Conservation (phyloP, 30 jellyfish, hydroid and myxozoan genomes). For the Catostylus mosaicus region DNA sequence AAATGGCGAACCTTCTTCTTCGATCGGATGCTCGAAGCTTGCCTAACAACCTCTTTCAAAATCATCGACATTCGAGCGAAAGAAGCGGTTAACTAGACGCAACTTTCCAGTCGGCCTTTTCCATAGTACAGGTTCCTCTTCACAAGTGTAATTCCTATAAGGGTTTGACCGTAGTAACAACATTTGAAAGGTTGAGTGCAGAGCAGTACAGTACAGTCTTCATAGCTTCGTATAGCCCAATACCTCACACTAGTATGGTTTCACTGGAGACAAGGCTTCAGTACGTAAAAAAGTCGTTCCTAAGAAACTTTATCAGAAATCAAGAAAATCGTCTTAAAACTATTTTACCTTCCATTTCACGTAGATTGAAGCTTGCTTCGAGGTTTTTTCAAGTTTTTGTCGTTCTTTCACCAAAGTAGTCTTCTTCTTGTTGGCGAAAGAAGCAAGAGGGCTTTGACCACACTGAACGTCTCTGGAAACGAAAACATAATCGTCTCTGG, state of each 20-base stretch:
- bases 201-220: slow-evolving; percentile 35
- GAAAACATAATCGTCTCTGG: slow-evolving; percentile 49
- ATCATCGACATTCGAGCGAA: background rate
- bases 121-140: slow-evolving; percentile 28
- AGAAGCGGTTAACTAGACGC: slow-evolving; percentile 5
- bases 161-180: slow-evolving; percentile 62
- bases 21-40: slow-evolving; percentile 26
- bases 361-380: background rate
- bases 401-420: slow-evolving; percentile 8
- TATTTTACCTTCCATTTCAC: slow-evolving; percentile 34
- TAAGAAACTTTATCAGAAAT: background rate
- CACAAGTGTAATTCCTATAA: slow-evolving; percentile 32
- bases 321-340: background rate
- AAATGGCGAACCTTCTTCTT: slow-evolving; percentile 66
- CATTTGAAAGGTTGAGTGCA: slow-evolving; percentile 36
- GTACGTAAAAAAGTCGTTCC: slow-evolving; percentile 16
- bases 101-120: background rate
- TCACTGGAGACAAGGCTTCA: slow-evolving; percentile 42
- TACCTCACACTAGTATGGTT: slow-evolving; percentile 9
- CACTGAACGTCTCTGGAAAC: slow-evolving; percentile 45
- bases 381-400: slow-evolving; percentile 16
- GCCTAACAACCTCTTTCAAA: background rate
- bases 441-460: slow-evolving; percentile 80
- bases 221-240: slow-evolving; percentile 10
- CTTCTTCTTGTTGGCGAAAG: slow-evolving; percentile 48